Conservation (phyloP, 2,888 invertebrate genomes). For the Agrotis exclamationis region DNA sequence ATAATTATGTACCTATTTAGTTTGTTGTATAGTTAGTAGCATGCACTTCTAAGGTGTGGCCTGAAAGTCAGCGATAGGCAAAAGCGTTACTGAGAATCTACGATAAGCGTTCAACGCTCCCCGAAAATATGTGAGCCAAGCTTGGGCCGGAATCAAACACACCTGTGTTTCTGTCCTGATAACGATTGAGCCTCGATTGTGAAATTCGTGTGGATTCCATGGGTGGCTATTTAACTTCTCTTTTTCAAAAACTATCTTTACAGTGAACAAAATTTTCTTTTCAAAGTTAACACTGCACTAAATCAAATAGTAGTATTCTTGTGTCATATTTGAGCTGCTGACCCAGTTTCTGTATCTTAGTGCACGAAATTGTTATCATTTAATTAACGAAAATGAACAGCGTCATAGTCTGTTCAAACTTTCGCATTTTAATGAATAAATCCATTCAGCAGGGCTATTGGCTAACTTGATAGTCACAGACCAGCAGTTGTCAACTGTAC, state of each 20-base stretch:
- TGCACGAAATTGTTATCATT: constrained; percentile 17
- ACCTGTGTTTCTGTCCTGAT: constrained; percentile 14
- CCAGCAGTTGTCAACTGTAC: too few species aligned
- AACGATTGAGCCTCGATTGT: background rate
- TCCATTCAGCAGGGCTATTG: too few species aligned
- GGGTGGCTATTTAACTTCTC: background rate
- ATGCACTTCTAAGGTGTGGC: constrained; percentile 40
- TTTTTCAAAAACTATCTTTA: background rate
- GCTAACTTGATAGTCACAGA: too few species aligned
- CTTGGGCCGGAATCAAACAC: constrained; percentile 6
- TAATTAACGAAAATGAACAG: constrained; percentile 25
- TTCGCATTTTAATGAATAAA: constrained; percentile 14
- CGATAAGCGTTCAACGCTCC: constrained; percentile 19
- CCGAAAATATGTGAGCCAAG: constrained; percentile 3
- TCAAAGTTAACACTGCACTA: background rate
- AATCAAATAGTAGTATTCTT: background rate
- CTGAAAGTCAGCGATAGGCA: constrained; percentile 31
- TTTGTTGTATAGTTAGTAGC: constrained; percentile 35
- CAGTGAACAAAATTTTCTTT: background rate
- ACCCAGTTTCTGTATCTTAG: constrained; percentile 21
- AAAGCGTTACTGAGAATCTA: background rate
- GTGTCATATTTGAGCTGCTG: constrained; percentile 10
- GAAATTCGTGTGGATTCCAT: constrained; percentile 1
- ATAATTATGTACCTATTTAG: constrained; percentile 15
- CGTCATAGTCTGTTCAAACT: constrained; percentile 3